These are phyloP conservation scores for Myotis lucifugus DNA, from an alignment of 2,113 vertebrate genomes.

Conservation along the genomic window DNA sequence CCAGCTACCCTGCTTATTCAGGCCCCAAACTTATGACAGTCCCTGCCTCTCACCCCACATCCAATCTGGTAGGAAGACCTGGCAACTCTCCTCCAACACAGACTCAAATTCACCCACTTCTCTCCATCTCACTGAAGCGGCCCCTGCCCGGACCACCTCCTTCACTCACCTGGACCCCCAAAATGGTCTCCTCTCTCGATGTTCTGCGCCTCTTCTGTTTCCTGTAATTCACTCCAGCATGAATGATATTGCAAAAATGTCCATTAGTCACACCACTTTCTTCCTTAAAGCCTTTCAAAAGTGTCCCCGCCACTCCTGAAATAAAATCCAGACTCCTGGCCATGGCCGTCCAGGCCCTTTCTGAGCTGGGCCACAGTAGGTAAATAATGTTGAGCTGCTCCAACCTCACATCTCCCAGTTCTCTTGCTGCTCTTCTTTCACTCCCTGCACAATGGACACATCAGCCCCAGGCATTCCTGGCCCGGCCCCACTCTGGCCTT, in stretches of 20 bases:
- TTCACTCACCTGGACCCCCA: not conserved
- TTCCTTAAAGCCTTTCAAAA: not conserved
- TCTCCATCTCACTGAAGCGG: rapidly evolving
- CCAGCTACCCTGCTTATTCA: not conserved
- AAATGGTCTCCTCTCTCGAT: rapidly evolving
- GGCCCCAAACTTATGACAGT: not conserved
- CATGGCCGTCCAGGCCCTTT: not conserved
- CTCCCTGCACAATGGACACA: not conserved
- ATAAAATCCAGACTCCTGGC: not conserved
- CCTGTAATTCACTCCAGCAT: not conserved
- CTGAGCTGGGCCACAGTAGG: not conserved
- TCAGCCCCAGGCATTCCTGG: rapidly evolving
- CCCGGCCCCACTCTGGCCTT: not conserved
- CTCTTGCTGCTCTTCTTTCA: rapidly evolving
- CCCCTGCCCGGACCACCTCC: not conserved
- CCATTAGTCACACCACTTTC: not conserved
- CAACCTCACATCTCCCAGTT: not conserved
- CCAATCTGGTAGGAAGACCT: not conserved
- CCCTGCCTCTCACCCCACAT: not conserved
- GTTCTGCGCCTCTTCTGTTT: not conserved
- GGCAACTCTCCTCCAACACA: not conserved
- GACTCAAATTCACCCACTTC: not conserved
- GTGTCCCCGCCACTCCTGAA: not conserved
- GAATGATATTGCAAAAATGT: not conserved
- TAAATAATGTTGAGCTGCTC: not conserved